Evolutionary conservation across 2,113 vertebrate species (phyloP), one percentile per base, ranked within the genome.

Genomic region (Chloropsis cyanopogon): DNA sequence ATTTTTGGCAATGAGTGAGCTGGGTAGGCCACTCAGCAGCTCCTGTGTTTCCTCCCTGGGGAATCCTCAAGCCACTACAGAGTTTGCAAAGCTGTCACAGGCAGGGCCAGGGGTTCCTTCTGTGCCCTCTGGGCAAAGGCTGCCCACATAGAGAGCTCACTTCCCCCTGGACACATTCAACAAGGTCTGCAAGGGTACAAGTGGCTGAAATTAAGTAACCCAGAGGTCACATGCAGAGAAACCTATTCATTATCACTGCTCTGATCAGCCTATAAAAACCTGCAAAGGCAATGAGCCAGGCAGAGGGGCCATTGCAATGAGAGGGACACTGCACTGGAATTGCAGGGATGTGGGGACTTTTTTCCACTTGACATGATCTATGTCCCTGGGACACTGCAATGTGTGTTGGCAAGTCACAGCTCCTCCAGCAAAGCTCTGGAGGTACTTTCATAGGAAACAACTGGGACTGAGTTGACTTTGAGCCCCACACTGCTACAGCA

Each of bases 21-120:
- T 26, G 25, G 17, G 18, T 9, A 80, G 42, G 23, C 8, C 24
- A 11, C 14, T 37, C 16, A 12, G 33, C 10, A 49, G 10, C 31
- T 91, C n/a, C 59, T 2, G 4, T 19, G 3, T 69, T 86, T 53
- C 73, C 37, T 73, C 33, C 29, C 42, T 49, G 39, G 19, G 12
- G 11, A 25, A 24, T 63, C 29, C 42, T 73, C 0, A 0, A n/a
- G 18, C 28, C 39, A 53, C 42, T n/a, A 24, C 1, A 14, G 18
- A 82, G 15, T 75, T 81, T 90, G 25, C 21, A 66, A 71, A 82
- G 33, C 15, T 63, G 33, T 8, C 47, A 21, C 28, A 46, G 28
- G 28, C 28, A 61, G 19, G 77, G 14, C 5, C 1, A 0, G 2
- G 5, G 2, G 1, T n/a, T 84, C 0, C 0, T 28, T 69, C 31